Evolutionary conservation across 2,888 invertebrate species (phyloP).

Genomic region (Ochropacha duplaris): DNA sequence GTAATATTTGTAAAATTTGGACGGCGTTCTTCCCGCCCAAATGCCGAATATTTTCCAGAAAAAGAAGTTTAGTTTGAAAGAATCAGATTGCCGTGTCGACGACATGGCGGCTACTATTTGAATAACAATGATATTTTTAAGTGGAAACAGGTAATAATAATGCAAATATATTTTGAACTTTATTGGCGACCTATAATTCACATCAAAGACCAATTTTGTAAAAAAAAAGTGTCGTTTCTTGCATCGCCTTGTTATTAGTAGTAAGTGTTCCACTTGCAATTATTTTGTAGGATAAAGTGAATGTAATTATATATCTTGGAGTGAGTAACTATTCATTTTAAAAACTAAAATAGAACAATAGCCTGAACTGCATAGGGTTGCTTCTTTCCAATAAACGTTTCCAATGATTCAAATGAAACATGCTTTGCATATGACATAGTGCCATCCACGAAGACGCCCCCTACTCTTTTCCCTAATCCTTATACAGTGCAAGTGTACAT

Average conservation of each 20-base stretch:
- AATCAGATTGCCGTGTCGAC: slow-evolving; percentile 29
- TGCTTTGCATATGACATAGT: too few relatives aligned
- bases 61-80: slow-evolving; percentile 49
- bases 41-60: slow-evolving; percentile 56
- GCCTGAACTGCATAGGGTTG: background rate
- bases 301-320: background rate
- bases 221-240: background rate
- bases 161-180: background rate
- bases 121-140: background rate
- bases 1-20: slow-evolving; percentile 54
- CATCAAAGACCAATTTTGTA: background rate
- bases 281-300: background rate
- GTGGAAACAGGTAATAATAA: background rate
- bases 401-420: background rate
- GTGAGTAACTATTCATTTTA: background rate
- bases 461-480: too few relatives aligned
- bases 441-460: too few relatives aligned
- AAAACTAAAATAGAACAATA: background rate
- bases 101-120: background rate
- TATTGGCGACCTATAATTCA: background rate
- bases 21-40: slow-evolving; percentile 46
- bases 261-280: background rate
- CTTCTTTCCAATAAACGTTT: background rate
- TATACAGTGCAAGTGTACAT: too few relatives aligned
- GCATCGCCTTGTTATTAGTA: slow-evolving; percentile 3